A percentile compares a stretch with the other conserved stretches of the same genome.
Evolutionary conservation across 2,113 vertebrate genomes (phyloP).

Genomic region (Cryptoleucopteryx plumbea): DNA sequence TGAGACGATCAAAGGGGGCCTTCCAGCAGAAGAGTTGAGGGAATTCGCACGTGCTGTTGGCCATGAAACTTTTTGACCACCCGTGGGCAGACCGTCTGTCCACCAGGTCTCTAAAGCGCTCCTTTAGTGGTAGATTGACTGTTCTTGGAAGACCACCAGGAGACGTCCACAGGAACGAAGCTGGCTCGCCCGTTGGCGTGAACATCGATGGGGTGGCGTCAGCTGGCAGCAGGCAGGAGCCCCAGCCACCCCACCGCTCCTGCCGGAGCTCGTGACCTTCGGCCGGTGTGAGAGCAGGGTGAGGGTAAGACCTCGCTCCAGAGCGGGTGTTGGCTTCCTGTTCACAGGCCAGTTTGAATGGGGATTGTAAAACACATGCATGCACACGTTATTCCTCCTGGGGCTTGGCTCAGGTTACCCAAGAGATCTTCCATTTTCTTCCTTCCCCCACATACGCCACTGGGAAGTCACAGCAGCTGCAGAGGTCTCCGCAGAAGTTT

Average conservation of each 20-base stretch:
- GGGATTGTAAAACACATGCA: background rate
- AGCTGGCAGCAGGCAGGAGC: background rate
- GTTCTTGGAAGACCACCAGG: background rate
- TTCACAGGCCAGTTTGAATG: background rate
- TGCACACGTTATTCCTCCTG: background rate
- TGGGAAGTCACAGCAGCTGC: background rate
- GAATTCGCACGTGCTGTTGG: background rate
- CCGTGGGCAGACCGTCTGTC: background rate
- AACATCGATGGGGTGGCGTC: background rate
- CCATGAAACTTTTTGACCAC: background rate
- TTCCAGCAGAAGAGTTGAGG: background rate
- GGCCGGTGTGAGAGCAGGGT: background rate
- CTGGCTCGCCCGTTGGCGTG: background rate
- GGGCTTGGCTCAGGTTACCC: background rate
- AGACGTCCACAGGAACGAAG: background rate
- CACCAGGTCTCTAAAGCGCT: rapidly evolving
- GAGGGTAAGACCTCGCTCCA: background rate
- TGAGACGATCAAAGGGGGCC: background rate
- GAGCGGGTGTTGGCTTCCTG: background rate
- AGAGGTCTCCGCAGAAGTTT: background rate
- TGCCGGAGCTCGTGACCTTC: background rate
- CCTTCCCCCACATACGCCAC: background rate
- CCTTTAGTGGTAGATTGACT: background rate
- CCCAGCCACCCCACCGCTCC: background rate
- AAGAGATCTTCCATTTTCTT: background rate